These are phyloP conservation scores for Scopus umbretta DNA, from an alignment of 2,113 vertebrate species.

Conservation along the genomic window DNA sequence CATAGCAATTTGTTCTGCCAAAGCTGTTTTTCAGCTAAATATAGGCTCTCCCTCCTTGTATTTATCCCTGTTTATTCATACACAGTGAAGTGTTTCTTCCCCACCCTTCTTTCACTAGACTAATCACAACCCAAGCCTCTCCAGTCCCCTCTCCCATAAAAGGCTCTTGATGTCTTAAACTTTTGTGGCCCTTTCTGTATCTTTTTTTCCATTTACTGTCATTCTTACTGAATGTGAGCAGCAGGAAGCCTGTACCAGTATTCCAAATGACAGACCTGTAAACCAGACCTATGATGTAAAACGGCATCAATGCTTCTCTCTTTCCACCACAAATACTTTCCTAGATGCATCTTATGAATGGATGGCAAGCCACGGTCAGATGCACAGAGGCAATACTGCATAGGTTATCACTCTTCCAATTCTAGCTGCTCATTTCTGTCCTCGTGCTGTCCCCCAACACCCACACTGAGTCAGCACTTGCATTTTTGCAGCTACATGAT, in stretches of 20 bases:
- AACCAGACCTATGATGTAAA: neutral
- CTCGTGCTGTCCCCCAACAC: neutral
- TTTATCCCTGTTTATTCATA: neutral
- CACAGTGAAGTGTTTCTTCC: neutral
- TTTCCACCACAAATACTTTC: neutral
- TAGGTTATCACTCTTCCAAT: neutral
- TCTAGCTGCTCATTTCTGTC: neutral
- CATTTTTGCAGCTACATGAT: neutral
- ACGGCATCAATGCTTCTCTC: neutral
- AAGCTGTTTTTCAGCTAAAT: neutral
- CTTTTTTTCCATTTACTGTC: neutral
- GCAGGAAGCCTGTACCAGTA: neutral
- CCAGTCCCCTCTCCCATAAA: neutral
- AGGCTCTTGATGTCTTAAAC: neutral
- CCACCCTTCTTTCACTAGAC: neutral
- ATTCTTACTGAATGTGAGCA: neutral
- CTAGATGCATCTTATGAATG: neutral
- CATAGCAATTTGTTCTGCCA: neutral
- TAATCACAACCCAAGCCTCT: neutral
- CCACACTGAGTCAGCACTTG: neutral
- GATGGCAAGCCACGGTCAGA: neutral
- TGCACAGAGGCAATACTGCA: neutral
- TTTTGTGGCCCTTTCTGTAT: neutral
- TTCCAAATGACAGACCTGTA: neutral
- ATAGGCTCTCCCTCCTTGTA: neutral